Conservation (phyloP, 1,140 invertebrate genomes). For the Oncopeltus fasciatus region DNA sequence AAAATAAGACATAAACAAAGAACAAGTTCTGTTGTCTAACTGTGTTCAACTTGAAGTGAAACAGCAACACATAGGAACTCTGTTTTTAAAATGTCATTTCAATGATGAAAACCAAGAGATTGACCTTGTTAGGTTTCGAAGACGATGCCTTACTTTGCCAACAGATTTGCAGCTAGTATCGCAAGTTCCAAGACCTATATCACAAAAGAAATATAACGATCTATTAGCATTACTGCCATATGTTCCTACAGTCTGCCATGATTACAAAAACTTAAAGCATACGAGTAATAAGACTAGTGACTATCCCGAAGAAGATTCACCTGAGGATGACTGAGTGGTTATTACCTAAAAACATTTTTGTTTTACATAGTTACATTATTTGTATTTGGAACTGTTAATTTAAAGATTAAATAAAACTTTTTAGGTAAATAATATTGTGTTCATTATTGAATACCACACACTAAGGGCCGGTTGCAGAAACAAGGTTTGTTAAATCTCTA, state of each 20-base stretch:
- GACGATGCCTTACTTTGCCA: constrained; percentile 7
- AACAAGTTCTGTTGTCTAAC: constrained; percentile 8
- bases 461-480: no score
- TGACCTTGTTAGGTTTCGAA: constrained; percentile 17
- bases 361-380: no score
- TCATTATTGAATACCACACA: no score
- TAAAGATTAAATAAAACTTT: no score
- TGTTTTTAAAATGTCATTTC: constrained; percentile 15
- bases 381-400: no score
- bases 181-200: neutral
- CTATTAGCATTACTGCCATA: neutral
- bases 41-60: constrained; percentile 16
- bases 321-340: no score
- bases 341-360: no score
- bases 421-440: no score
- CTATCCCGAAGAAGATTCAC: no score
- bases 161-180: constrained; percentile 9
- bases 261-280: no score
- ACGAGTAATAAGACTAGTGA: no score
- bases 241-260: constrained; percentile 1
- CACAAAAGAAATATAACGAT: neutral
- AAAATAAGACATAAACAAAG: constrained; percentile 14
- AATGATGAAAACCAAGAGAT: constrained; percentile 14
- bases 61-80: constrained; percentile 8
- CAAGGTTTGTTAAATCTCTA: no score